Percentiles rank a stretch among this genome's conserved stretches.
These are phyloP conservation scores for Sorex araneus DNA, from an alignment of 2,113 vertebrate genomes.

Conservation along the genomic window DNA sequence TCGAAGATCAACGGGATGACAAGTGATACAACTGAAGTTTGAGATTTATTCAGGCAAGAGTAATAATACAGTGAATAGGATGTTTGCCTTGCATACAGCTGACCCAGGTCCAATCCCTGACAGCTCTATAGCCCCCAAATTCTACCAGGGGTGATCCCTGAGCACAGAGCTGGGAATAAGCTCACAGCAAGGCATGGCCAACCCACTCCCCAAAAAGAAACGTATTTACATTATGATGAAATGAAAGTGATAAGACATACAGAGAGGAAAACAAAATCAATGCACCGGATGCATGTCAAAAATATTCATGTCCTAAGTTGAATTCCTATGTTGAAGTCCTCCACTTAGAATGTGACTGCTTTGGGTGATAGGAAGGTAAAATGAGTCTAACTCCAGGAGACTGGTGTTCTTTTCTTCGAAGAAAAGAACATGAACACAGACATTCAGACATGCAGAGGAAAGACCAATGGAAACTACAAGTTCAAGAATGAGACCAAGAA, in stretches of 20 bases:
- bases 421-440: background rate
- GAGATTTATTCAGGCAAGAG: background rate
- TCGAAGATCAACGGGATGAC: too few relatives aligned
- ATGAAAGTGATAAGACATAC: slow-evolving; percentile 37
- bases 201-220: too few relatives aligned
- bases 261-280: slow-evolving; percentile 45
- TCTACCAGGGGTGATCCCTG: too few relatives aligned
- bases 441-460: too few relatives aligned
- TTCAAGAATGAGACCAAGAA: too few relatives aligned
- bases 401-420: background rate
- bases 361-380: background rate
- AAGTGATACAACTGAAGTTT: too few relatives aligned
- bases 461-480: too few relatives aligned
- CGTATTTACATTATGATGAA: slow-evolving; percentile 50
- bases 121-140: too few relatives aligned
- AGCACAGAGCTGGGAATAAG: background rate
- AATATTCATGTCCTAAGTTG: slow-evolving; percentile 16
- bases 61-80: too few relatives aligned
- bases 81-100: too few relatives aligned
- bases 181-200: too few relatives aligned
- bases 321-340: slow-evolving; percentile 33
- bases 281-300: slow-evolving; percentile 33
- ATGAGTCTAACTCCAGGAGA: slow-evolving; percentile 13
- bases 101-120: too few relatives aligned
- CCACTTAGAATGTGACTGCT: slow-evolving; percentile 36